phyloP scores from a whole-genome alignment of 2,797 vertebrate species.

The Rhincodon typus region DNA sequence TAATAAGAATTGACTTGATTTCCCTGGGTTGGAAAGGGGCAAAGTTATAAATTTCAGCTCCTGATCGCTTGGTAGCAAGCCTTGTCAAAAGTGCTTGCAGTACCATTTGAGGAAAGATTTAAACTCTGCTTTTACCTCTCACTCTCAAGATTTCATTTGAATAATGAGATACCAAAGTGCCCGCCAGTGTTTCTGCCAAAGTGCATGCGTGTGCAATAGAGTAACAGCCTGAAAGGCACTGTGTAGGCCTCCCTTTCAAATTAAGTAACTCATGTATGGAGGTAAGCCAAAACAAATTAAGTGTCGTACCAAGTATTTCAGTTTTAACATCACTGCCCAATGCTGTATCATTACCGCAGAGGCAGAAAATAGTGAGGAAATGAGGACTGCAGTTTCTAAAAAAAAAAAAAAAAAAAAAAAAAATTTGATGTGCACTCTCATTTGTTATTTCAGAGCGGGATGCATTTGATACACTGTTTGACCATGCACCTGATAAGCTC shows the following conservation, averaged over 20 bases:
- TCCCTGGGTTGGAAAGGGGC: background rate
- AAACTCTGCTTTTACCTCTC: background rate
- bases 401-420: too few relatives aligned
- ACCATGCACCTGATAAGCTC: constrained; percentile 94
- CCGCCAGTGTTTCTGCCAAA: background rate
- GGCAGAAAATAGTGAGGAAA: background rate
- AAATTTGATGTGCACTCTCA: background rate
- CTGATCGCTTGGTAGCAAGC: background rate
- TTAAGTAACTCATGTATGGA: background rate
- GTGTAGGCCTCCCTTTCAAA: background rate
- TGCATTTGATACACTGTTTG: constrained; percentile 89
- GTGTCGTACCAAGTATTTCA: background rate
- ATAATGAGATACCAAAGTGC: background rate
- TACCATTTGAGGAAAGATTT: background rate
- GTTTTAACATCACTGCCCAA: background rate
- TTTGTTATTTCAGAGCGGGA: constrained; percentile 70
- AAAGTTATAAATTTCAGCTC: background rate
- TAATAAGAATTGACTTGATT: background rate
- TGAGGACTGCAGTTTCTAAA: background rate
- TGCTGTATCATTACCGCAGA: background rate
- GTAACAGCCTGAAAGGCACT: background rate
- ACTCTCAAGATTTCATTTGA: background rate
- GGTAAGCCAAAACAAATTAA: too few relatives aligned
- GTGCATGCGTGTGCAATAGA: background rate
- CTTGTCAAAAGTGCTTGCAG: background rate